phyloP scores from a whole-genome alignment of 2,888 invertebrate genomes.

The Tanytarsus gracilentus region DNA sequence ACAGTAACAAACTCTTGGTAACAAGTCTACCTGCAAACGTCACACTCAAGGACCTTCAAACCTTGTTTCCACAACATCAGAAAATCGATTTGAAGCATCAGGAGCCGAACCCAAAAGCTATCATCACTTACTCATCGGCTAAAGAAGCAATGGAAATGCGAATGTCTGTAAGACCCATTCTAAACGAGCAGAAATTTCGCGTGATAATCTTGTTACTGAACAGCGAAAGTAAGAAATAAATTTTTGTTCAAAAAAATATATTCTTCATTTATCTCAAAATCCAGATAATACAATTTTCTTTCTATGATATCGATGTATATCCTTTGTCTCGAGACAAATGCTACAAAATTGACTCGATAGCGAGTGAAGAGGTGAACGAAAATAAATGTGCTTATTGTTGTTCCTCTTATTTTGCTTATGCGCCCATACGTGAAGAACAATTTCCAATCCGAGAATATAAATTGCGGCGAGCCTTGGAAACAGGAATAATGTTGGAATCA shows the following conservation, averaged over 20 bases:
- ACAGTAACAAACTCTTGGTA: conserved; percentile 16
- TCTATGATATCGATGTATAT: conserved; percentile 32
- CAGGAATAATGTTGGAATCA: conserved; percentile 52
- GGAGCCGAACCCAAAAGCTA: background rate
- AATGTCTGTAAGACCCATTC: background rate
- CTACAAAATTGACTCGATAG: conserved; percentile 61
- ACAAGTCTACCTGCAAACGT: conserved; percentile 9
- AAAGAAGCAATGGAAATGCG: conserved; percentile 23
- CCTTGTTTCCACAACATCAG: conserved; percentile 2
- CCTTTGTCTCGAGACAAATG: conserved; percentile 48
- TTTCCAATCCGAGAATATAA: conserved; percentile 49
- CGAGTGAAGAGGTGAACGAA: conserved; percentile 60
- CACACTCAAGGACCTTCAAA: conserved; percentile 1
- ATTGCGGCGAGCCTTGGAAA: conserved; percentile 49
- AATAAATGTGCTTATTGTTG: conserved; percentile 51
- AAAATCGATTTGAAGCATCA: conserved; percentile 3
- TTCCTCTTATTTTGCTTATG: conserved; percentile 57
- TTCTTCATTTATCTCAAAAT: background rate
- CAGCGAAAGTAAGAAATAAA: background rate
- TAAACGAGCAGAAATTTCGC: conserved; percentile 11
- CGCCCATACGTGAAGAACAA: conserved; percentile 56
- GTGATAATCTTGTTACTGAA: conserved; percentile 6
- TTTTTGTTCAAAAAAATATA: background rate
- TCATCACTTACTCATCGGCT: conserved; percentile 21
- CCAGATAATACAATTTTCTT: background rate